Conservation (phyloP, 2,113 vertebrate species). For the Lepus timidus region DNA sequence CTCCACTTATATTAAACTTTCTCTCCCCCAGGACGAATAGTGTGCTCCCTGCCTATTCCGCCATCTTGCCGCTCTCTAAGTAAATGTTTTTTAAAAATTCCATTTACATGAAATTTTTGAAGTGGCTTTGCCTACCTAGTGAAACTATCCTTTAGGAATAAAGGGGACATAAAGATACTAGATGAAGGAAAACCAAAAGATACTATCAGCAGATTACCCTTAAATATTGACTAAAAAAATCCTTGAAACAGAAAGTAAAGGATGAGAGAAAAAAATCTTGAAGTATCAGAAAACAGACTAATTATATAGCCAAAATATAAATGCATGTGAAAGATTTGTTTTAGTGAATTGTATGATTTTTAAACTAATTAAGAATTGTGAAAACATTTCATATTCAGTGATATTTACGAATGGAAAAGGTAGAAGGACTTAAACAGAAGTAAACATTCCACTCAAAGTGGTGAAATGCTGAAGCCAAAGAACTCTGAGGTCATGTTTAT, state of each 20-base stretch:
- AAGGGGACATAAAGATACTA: not conserved
- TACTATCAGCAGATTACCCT: not conserved
- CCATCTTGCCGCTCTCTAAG: too few species aligned
- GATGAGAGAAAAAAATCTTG: not conserved
- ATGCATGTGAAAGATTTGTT: not conserved
- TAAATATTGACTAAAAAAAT: not conserved
- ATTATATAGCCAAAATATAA: not conserved
- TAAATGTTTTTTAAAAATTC: too few species aligned
- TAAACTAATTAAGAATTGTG: conserved; percentile 18
- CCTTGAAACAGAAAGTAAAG: not conserved
- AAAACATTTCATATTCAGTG: not conserved
- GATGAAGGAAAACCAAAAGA: not conserved
- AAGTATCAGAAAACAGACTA: not conserved
- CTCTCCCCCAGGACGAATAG: too few species aligned
- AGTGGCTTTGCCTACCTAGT: not conserved
- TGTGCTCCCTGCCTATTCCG: too few species aligned
- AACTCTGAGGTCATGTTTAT: not conserved
- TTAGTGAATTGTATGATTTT: not conserved
- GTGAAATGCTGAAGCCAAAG: not conserved
- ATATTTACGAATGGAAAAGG: not conserved
- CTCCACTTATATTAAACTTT: too few species aligned
- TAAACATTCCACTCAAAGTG: not conserved
- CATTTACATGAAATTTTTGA: too few species aligned
- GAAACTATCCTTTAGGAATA: not conserved
- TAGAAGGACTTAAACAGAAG: not conserved